Evolutionary conservation across 1,140 invertebrate species (phyloP), one percentile per base, ranked within the genome.

Genomic region (Drosophila virilis): DNA sequence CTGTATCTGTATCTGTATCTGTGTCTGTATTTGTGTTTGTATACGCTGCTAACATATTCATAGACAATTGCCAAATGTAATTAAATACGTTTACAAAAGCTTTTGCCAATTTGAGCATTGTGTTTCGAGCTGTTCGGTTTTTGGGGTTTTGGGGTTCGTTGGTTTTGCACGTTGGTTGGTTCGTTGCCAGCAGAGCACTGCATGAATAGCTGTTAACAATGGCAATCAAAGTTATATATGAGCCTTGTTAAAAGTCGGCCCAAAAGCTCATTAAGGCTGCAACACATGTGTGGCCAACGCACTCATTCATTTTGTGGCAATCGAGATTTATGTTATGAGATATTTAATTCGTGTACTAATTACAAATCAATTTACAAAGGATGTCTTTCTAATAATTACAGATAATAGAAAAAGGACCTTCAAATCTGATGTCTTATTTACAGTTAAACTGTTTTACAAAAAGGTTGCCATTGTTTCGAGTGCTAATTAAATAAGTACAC

Each of bases 41-140:
- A 80, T 80, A 89, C 85, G 64, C 74, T 89, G 84, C 85, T 84
- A 89, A 89, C 84, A 89, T 89, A 89, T 89, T 89, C 84, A 89
- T 89, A 89, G 84, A 89, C 84, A 89, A 89, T 89, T 89, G 84
- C 74, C 78, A 89, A 89, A 89, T 89, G 84, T 89, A 89, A 89
- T 89, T 89, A 89, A 89, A 89, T 89, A 89, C 84, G 77, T 83
- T 84, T 89, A 80, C 84, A 78, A 89, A 89, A 75, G 84, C 68
- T 52, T 52, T 68, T 69, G 61, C 15, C 54, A 46, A 48, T 61
- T 50, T 22, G 43, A 38, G 54, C 62, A 45, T 22, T 76, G 7
- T 57, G 33, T 52, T 75, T 66, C 43, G 54, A 46, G 38, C 58
- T 70, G 61, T 65, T 65, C 45, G 42, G 48, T 69, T 58, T 67